These are phyloP conservation scores for Halcyon leucocephala DNA, from an alignment of 2,797 vertebrate genomes.

Conservation along the genomic window DNA sequence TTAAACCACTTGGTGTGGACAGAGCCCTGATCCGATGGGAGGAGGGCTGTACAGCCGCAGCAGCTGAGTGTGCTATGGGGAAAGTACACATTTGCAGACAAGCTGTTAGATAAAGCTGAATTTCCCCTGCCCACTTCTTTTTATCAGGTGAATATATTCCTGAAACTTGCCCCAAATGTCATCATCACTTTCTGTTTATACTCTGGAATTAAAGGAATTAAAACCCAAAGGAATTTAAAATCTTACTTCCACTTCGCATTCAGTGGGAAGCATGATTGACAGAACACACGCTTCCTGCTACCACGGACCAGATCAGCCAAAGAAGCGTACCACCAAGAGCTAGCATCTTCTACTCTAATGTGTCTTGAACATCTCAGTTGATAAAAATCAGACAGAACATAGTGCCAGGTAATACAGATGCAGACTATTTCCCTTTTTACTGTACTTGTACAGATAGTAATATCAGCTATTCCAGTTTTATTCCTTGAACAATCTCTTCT, in stretches of 20 bases:
- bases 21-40: neutral
- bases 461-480: neutral
- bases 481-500: neutral
- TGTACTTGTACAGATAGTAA: neutral
- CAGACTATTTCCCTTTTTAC: neutral
- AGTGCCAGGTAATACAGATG: neutral
- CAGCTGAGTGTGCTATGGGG: accelerated
- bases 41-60: neutral
- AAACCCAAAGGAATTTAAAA: neutral
- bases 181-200: neutral
- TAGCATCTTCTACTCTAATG: neutral
- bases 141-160: neutral
- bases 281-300: neutral
- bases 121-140: neutral
- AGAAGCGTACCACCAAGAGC: neutral
- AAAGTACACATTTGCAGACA: neutral
- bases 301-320: neutral
- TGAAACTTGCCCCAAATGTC: neutral
- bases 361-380: neutral
- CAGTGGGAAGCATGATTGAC: neutral
- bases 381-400: neutral
- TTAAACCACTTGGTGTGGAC: neutral
- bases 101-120: neutral
- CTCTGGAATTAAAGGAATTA: neutral
- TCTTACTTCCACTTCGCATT: neutral